Evolutionary conservation across 2,797 vertebrate species (phyloP), one percentile per base, ranked within the genome.

Genomic region (Cuniculus paca): DNA sequence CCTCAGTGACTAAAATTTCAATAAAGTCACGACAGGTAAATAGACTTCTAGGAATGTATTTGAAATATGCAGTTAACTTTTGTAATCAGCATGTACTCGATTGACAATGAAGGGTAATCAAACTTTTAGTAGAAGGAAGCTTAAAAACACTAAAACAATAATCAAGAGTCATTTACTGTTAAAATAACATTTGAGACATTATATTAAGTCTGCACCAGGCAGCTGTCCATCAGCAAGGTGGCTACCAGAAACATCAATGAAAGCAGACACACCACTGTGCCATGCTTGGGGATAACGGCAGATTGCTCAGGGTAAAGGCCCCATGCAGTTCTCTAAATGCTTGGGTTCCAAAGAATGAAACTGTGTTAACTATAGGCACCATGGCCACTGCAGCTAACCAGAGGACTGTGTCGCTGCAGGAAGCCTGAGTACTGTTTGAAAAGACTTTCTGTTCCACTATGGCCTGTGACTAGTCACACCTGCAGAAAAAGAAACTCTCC

Each of bases 281-380:
- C 7, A 31, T 24, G 19, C n/a, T 93, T 78, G 36, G 0, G 56
- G 86, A 74, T 75, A 60, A 65, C 26, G 48, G 28, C 28, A 93
- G 77, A 61, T 45, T 28, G 54, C 50, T 78, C 88, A 24, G 58
- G 61, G 68, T 74, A 88, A 96, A 96, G 75, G 13, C 60, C 90
- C 92, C 92, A 45, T 6, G 5, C 88, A 58, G 92, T 36, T 85
- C 42, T 78, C 31, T 81, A 87, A 93, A 93, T 13, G 10, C 28
- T 78, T 90, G 84, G 42, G 52, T 74, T 94, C 92, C 87, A 80
- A 96, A 93, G 72, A 94, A 52, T 8, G 26, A 82, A 81, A 72
- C 75, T 82, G 85, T 82, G 60, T 61, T 90, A 81, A 89, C 83
- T 85, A 36, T 13, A 78, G 81, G 60, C 34, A 56, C 39, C 65